Evolutionary conservation across 2,113 vertebrate species (phyloP).

Genomic region (Sturnira hondurensis): DNA sequence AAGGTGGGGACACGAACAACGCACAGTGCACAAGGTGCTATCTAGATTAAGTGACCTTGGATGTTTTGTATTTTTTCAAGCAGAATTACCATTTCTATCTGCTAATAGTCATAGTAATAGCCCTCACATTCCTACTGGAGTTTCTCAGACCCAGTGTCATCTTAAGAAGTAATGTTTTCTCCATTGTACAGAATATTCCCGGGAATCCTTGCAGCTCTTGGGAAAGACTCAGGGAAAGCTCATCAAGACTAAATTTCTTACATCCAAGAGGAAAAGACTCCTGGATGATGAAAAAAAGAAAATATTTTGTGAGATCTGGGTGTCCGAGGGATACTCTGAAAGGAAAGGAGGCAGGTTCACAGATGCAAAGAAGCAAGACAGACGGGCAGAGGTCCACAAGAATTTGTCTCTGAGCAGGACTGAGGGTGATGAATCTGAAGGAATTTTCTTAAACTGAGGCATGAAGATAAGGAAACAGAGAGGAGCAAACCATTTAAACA

Average conservation of each 20-base stretch:
- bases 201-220: background rate
- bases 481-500: background rate
- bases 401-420: background rate
- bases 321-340: background rate
- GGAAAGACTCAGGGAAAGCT: background rate
- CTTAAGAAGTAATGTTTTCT: background rate
- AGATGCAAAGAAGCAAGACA: background rate
- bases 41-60: background rate
- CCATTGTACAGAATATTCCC: background rate
- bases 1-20: background rate
- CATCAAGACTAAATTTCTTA: background rate
- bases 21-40: no score
- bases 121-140: background rate
- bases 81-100: background rate
- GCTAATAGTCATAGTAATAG: background rate
- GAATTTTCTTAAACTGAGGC: background rate
- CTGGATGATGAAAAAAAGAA: background rate
- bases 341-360: background rate
- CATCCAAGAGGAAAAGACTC: background rate
- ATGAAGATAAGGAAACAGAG: background rate
- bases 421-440: background rate
- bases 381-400: background rate
- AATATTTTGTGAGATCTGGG: background rate
- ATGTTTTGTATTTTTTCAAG: background rate
- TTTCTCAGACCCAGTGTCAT: background rate